These are phyloP conservation scores for Bradynema listronoti DNA, from an alignment of 1,140 invertebrate genomes.

Conservation along the genomic window DNA sequence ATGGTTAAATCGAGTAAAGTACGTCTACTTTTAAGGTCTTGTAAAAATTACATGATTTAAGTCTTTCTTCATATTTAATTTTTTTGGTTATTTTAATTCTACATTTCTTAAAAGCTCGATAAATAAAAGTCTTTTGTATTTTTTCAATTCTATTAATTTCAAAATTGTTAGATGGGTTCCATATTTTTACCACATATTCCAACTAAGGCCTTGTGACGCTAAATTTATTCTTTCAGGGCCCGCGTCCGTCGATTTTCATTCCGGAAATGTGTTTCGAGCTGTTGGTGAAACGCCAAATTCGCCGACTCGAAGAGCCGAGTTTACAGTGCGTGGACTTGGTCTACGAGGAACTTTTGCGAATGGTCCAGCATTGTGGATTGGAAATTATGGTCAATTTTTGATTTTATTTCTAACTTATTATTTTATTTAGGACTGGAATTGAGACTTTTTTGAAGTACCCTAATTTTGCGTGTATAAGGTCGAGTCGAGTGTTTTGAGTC, in stretches of 20 bases:
- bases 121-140: no score
- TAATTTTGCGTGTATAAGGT: background rate
- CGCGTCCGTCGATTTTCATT: conserved; percentile 87
- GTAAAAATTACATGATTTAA: no score
- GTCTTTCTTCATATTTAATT: no score
- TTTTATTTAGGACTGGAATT: no score
- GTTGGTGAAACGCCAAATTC: conserved; percentile 91
- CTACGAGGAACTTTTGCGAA: conserved; percentile 97
- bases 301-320: conserved; percentile 86
- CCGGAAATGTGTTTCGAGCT: conserved; percentile 82
- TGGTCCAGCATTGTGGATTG: conserved; percentile 92
- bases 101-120: no score
- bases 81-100: no score
- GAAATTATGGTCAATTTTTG: conserved; percentile 63
- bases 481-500: no score
- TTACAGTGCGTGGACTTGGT: conserved; percentile 91
- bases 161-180: no score
- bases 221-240: conserved; percentile 64
- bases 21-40: no score
- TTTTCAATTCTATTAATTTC: no score
- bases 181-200: background rate
- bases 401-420: no score
- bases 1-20: no score
- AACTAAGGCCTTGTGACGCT: background rate
- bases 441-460: conserved; percentile 6